These are phyloP conservation scores for Mixornis gularis DNA, from an alignment of 2,113 vertebrate species.

Conservation along the genomic window DNA sequence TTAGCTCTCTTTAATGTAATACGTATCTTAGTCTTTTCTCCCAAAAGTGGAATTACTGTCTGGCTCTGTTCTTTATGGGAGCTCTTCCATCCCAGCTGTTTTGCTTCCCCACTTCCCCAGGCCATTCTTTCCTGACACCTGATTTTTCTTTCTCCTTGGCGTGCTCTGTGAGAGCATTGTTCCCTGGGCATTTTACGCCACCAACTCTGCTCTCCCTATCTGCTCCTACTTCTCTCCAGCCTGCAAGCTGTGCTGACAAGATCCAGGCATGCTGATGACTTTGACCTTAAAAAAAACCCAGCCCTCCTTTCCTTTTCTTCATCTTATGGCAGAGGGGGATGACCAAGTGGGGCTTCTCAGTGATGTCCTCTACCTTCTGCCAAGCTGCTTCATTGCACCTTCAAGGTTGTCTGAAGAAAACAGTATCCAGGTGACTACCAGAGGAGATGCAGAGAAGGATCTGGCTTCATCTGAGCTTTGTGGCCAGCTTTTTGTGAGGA, in stretches of 20 bases:
- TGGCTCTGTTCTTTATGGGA: slow-evolving; percentile 45
- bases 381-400: not conserved
- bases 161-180: not conserved
- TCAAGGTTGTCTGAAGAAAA: not conserved
- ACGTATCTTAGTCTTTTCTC: slow-evolving; percentile 33
- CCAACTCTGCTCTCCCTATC: not conserved
- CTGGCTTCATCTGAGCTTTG: not conserved
- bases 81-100: slow-evolving; percentile 17
- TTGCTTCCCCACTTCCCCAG: slow-evolving; percentile 5
- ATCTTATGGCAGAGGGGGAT: not conserved
- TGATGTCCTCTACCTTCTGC: not conserved
- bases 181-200: not conserved
- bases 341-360: not conserved
- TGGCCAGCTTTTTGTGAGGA: not conserved
- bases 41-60: slow-evolving; percentile 47
- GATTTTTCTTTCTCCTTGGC: slow-evolving; percentile 32
- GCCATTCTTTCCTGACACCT: slow-evolving; percentile 28
- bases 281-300: not conserved
- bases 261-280: not conserved
- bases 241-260: not conserved
- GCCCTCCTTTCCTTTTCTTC: not conserved
- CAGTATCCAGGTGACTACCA: not conserved
- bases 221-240: not conserved
- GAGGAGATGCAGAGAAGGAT: not conserved
- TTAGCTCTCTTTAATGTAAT: slow-evolving; percentile 41